These are phyloP conservation scores for Heterochromis multidens DNA, from an alignment of 2,113 vertebrate species.

Conservation along the genomic window DNA sequence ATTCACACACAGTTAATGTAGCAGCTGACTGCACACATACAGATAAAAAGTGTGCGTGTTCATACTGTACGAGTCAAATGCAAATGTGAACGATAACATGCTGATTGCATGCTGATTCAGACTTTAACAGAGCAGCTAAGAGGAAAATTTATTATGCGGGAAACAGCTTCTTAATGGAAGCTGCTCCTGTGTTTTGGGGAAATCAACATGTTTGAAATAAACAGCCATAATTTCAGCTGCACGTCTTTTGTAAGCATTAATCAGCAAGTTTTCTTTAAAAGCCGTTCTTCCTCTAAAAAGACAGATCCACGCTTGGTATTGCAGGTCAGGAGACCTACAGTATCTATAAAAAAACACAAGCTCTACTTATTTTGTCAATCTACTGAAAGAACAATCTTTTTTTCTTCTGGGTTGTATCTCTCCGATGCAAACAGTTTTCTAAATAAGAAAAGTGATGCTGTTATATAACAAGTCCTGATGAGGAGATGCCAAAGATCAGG, in stretches of 20 bases:
- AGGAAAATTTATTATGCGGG: slow-evolving; percentile 14
- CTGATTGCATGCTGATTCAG: not conserved
- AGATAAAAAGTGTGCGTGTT: not conserved
- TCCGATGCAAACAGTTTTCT: not conserved
- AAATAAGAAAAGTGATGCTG: slow-evolving; percentile 14
- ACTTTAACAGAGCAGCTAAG: not conserved
- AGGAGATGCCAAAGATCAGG: slow-evolving; percentile 5
- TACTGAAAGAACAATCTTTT: not conserved
- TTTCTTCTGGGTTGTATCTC: not conserved
- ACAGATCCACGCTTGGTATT: not conserved
- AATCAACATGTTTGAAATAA: not conserved
- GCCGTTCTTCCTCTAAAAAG: not conserved
- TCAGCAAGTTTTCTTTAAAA: not conserved
- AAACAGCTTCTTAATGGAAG: not conserved
- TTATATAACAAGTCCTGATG: slow-evolving; percentile 25
- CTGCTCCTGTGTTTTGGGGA: not conserved
- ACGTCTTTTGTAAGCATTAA: not conserved
- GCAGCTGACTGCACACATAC: slow-evolving; percentile 1
- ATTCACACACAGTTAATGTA: not conserved
- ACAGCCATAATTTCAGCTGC: not conserved
- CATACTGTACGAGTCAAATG: not conserved
- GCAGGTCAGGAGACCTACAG: not conserved
- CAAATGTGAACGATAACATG: not conserved
- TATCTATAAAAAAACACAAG: not conserved
- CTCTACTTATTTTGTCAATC: not conserved